phyloP scores from a whole-genome alignment of 2,113 vertebrate species.

The Corythornis madagascariensis region DNA sequence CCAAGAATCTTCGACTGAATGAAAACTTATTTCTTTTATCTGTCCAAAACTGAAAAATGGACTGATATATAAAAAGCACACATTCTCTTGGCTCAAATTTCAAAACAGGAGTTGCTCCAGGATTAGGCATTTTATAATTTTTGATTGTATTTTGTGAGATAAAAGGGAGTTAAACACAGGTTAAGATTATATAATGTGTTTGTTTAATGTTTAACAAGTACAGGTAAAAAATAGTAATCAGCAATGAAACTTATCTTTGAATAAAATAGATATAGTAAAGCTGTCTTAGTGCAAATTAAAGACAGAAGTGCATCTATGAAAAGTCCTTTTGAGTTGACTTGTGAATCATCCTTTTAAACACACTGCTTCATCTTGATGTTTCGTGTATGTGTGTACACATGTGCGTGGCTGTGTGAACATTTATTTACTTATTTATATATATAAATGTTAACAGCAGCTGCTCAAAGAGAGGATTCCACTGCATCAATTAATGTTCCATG shows the following conservation, averaged over 20 bases:
- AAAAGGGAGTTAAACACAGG: not conserved
- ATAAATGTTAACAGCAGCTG: constrained; percentile 22
- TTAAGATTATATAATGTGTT: not conserved
- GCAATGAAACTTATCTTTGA: not conserved
- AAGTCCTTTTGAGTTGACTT: not conserved
- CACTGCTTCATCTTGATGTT: not conserved
- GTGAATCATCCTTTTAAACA: not conserved
- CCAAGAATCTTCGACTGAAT: not conserved
- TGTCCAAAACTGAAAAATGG: not conserved
- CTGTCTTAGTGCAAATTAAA: not conserved
- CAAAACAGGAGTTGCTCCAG: not conserved
- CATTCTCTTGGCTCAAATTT: not conserved
- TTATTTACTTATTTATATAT: not conserved
- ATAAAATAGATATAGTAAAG: not conserved
- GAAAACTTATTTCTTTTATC: not conserved
- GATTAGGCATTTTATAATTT: not conserved
- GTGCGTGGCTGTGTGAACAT: not conserved
- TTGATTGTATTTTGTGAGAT: not conserved
- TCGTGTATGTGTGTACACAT: rapidly evolving
- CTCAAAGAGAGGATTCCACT: constrained; percentile 27
- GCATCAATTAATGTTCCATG: constrained; percentile 47
- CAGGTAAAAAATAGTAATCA: not conserved
- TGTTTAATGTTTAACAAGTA: constrained; percentile 16
- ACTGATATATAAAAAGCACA: not conserved
- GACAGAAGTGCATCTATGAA: not conserved